These are phyloP conservation scores for Aphrophora alni DNA, from an alignment of 2,888 invertebrate species.

Conservation along the genomic window DNA sequence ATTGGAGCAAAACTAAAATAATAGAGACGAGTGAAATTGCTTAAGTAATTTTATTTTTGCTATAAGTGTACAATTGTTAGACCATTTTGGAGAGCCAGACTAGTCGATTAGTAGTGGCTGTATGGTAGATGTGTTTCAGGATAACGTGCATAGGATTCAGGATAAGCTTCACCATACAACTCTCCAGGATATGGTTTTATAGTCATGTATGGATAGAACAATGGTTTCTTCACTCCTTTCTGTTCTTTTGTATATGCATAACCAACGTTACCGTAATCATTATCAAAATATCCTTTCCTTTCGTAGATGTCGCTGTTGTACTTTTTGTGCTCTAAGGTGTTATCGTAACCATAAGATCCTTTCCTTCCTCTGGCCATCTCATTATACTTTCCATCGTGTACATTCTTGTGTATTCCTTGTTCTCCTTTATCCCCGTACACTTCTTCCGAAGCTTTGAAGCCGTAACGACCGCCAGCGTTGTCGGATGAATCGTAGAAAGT, in stretches of 20 bases:
- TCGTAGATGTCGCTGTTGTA: neutral
- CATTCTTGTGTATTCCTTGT: neutral
- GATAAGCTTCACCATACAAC: too few relatives aligned
- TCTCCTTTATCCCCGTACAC: neutral
- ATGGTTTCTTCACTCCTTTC: neutral
- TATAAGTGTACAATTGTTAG: too few relatives aligned
- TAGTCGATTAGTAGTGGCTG: too few relatives aligned
- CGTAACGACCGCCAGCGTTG: neutral
- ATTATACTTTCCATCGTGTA: neutral
- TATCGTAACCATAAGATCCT: neutral
- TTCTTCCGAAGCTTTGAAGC: neutral
- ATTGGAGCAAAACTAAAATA: too few relatives aligned
- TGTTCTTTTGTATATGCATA: neutral
- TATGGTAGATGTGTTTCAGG: too few relatives aligned
- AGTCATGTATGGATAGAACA: neutral
- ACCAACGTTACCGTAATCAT: neutral
- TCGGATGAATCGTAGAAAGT: neutral
- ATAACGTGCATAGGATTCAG: too few relatives aligned
- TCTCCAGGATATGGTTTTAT: neutral
- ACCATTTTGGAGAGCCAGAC: too few relatives aligned
- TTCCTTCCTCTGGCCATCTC: neutral
- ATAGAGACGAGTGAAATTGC: too few relatives aligned
- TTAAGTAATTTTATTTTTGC: too few relatives aligned
- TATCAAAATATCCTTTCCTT: neutral
- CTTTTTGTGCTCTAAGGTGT: neutral